Evolutionary conservation across 2,888 invertebrate genomes (phyloP).

Genomic region (Platycheirus albimanus): DNA sequence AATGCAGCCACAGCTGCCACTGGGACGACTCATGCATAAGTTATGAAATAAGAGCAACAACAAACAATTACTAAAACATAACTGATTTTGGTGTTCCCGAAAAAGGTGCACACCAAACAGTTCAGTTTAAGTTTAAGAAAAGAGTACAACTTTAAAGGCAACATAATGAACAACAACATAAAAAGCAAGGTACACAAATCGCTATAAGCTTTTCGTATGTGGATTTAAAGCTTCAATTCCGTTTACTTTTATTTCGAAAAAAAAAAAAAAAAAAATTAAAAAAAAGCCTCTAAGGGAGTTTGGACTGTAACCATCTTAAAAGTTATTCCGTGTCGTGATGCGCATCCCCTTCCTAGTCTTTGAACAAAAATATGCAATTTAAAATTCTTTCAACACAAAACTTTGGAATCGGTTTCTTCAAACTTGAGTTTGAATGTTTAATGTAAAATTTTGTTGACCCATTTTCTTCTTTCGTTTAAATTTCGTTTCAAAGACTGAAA

Average conservation of each 20-base stretch:
- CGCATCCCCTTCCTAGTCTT: neutral
- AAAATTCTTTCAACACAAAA: neutral
- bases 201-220: neutral
- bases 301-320: neutral
- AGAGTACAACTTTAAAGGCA: neutral
- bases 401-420: neutral
- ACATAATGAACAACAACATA: conserved; percentile 6
- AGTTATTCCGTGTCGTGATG: neutral
- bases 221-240: neutral
- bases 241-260: neutral
- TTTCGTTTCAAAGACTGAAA: conserved; percentile 36
- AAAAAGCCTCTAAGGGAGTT: neutral
- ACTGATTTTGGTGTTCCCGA: conserved; percentile 63
- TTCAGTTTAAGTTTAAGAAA: conserved; percentile 10
- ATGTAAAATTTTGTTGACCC: conserved; percentile 1
- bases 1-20: neutral
- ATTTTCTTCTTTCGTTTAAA: conserved; percentile 24
- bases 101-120: conserved; percentile 65
- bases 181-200: neutral
- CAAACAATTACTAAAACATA: conserved; percentile 2
- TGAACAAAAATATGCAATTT: too few species aligned
- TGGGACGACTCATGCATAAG: conserved; percentile 86
- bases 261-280: neutral
- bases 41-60: conserved; percentile 85
- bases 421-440: neutral